Evolutionary conservation across 2,888 invertebrate species (phyloP).

Genomic region (Eupithecia tripunctaria): DNA sequence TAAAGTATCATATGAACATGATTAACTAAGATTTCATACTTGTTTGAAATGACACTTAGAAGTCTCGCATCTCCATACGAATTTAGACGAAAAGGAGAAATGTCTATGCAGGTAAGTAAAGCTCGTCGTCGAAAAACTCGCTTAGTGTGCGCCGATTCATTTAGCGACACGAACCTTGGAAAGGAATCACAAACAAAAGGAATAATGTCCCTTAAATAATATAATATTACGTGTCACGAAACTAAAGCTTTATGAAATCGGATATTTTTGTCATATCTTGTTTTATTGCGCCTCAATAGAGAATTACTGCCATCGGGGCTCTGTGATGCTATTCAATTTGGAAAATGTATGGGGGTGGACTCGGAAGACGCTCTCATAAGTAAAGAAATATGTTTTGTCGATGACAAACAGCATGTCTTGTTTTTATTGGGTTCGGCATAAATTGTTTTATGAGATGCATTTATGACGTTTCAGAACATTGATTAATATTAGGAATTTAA

Average conservation of each 20-base stretch:
- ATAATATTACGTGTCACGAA: slow-evolving; percentile 83
- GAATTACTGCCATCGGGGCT: slow-evolving; percentile 65
- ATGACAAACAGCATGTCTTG: slow-evolving; percentile 15
- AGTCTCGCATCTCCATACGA: background rate
- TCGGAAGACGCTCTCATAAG: slow-evolving; percentile 36
- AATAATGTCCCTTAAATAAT: slow-evolving; percentile 79
- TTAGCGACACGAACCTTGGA: slow-evolving; percentile 62
- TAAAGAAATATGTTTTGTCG: slow-evolving; percentile 27
- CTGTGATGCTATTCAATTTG: slow-evolving; percentile 69
- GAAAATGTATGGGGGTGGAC: slow-evolving; percentile 64
- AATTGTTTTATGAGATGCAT: slow-evolving; percentile 1
- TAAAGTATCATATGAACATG: background rate
- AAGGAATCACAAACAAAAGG: slow-evolving; percentile 73
- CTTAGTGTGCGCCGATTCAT: slow-evolving; percentile 57
- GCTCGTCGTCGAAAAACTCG: slow-evolving; percentile 43
- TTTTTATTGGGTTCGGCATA: slow-evolving; percentile 1
- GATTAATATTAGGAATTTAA: background rate
- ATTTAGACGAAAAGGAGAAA: background rate
- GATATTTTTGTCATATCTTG: slow-evolving; percentile 85
- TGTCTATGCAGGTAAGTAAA: background rate
- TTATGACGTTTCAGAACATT: background rate
- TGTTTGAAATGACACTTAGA: background rate
- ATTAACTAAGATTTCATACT: background rate
- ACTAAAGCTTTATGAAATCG: slow-evolving; percentile 83
- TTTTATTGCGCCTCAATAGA: slow-evolving; percentile 80